Evolutionary conservation across 2,888 invertebrate species (phyloP), one percentile per base, ranked within the genome.

Genomic region (Lasioglossum oenotherae): DNA sequence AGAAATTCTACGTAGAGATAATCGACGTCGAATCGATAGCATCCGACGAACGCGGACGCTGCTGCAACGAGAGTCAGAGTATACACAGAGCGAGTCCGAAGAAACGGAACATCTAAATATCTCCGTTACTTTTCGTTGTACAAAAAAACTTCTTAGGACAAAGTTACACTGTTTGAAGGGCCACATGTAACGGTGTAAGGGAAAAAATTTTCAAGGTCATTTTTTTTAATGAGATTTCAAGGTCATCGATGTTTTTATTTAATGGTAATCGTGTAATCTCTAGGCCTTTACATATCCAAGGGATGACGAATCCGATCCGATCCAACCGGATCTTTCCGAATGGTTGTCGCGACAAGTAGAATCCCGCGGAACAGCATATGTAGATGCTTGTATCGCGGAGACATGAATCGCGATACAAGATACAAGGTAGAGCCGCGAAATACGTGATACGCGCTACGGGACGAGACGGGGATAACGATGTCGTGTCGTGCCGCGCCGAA

Each of bases 381-480:
- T 46, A 16, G 46, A 46, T 44, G 0, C 44, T 44, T 44, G 44
- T 44, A 44, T 46, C 16, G 46, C 46, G 46, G 23, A 23, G 53
- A 53, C 23, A 23, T 23, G n/a, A 53, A n/a, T 53, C 53, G 23
- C 10, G n/a, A 53, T 53, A n/a, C 53, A 23, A 53, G 23, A n/a
- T 53, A 53, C 23, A 10, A n/a, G n/a, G n/a, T n/a, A 53, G n/a
- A 10, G 53, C 3, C n/a, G 53, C 53, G 57, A 57, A 23, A 57
- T 57, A 57, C n/a, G 57, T 12, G 57, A 12, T 12, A 57, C 10
- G 57, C 57, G 67, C 4, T 19, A 35, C 23, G 67, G 3, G 23
- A 4, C 57, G 57, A 12, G 10, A n/a, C 57, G n/a, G 27, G 79
- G 75, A 82, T 86, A 80, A 81, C 84, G 71, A 82, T 91, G 41